Base-by-base conservation (phyloP, 1,140 invertebrate genomes). In the Carposina sasakii region DNA sequence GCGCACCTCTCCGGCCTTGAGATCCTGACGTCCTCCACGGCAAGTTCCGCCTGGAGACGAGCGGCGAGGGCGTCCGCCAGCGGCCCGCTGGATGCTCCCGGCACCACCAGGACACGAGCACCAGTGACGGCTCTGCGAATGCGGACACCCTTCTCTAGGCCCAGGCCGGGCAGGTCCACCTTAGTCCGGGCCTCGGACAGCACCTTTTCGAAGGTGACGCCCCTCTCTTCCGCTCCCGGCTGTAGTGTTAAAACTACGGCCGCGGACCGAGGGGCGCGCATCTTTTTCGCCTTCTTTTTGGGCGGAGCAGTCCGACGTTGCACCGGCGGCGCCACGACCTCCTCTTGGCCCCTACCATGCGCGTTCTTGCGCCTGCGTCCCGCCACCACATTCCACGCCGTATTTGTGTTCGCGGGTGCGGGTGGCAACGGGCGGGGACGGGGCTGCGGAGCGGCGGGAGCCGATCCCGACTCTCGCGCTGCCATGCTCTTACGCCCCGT, bases 1-100 rank as follows among this genome's bases (percentile, higher is more conserved):
- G 24, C 22, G 19, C 34, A 40, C 16, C 40, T 48, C 10, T 10
- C 21, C 1, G 46, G 46, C n/a, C 46, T 15, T 24, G 22, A 4
- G 15, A 48, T 19, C 13, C 37, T 16, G 22, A 48, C 46, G 1
- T 8, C 16, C 13, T 48, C 46, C n/a, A n/a, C n/a, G 1, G 15
- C 19, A 19, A 40, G 4, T 2, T 28, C 21, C 10, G 4, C 28
- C 5, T 15, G 6, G 10, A 45, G 26, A 16, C 17, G 3, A 3
- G 21, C 16, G 3, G 28, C 43, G 3, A 45, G 28, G 4, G n/a
- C 12, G n/a, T 45, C 43, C 12, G 43, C 43, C 19, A 9, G 10
- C 2, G 9, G 5, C 9, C 13, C 28, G 17, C 30, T 45, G 3
- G 12, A 4, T 2, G 15, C 30, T 3, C 43, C 43, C 8, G 43